Conservation (phyloP, 2,113 vertebrate genomes). For the Onychorhynchus coronatus region DNA sequence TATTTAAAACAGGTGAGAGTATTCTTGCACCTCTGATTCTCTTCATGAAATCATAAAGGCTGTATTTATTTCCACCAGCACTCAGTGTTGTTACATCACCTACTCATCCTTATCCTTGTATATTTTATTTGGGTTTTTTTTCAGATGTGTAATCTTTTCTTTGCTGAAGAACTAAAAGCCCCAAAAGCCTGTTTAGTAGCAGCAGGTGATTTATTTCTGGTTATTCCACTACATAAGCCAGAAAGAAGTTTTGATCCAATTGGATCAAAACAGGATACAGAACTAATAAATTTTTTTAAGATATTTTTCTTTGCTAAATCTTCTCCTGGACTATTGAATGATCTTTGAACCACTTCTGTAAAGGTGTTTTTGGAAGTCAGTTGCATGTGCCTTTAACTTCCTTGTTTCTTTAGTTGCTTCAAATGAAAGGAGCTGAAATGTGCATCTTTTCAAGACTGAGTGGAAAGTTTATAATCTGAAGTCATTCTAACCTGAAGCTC, state of each 20-base stretch:
- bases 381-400: neutral
- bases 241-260: neutral
- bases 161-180: neutral
- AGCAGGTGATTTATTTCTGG: neutral
- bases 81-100: neutral
- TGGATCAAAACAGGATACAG: neutral
- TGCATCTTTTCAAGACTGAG: neutral
- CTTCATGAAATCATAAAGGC: neutral
- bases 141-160: neutral
- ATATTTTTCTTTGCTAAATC: neutral
- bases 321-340: neutral
- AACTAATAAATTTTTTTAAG: neutral
- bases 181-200: neutral
- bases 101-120: neutral
- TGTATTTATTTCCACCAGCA: neutral
- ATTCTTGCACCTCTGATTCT: neutral
- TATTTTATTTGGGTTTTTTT: neutral
- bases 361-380: neutral
- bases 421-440: neutral
- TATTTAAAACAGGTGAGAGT: neutral
- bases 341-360: neutral
- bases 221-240: neutral
- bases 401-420: neutral
- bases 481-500: neutral
- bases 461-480: neutral